These are phyloP conservation scores for Geotria australis DNA, from an alignment of 2,797 vertebrate genomes.

Conservation along the genomic window DNA sequence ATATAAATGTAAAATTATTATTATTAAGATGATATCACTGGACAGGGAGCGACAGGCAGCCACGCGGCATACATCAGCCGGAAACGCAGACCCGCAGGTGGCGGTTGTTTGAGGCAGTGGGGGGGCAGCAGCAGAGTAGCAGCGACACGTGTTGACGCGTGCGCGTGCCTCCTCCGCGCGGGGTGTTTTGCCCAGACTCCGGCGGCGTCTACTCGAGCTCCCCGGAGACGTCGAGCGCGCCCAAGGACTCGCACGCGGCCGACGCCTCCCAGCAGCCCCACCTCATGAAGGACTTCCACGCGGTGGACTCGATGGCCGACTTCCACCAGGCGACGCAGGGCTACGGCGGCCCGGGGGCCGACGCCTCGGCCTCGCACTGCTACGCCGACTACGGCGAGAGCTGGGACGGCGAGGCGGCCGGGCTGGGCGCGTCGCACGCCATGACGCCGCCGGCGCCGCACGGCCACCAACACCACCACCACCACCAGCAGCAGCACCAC, in stretches of 20 bases:
- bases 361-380: slow-evolving; percentile 9
- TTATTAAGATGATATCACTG: too few species aligned
- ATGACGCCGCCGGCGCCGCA: slow-evolving; percentile 6
- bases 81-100: too few species aligned
- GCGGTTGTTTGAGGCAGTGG: too few species aligned
- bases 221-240: too few species aligned
- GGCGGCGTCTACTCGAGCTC: too few species aligned
- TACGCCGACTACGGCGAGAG: slow-evolving; percentile 5
- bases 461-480: slow-evolving; percentile 3
- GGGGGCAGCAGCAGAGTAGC: too few species aligned
- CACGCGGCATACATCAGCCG: too few species aligned
- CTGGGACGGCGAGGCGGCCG: slow-evolving; percentile 12
- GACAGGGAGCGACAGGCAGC: too few species aligned
- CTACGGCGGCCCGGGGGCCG: slow-evolving; percentile 8
- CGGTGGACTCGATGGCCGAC: slow-evolving; percentile 3
- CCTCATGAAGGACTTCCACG: slow-evolving; percentile 5
- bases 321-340: slow-evolving; percentile 1
- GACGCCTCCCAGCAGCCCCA: background rate
- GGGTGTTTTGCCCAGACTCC: too few species aligned
- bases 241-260: background rate
- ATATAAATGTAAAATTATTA: too few species aligned
- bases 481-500: slow-evolving; percentile 16
- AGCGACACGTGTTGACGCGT: too few species aligned
- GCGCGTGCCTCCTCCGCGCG: too few species aligned
- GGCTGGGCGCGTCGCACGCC: slow-evolving; percentile 7